These are phyloP conservation scores for Botia kubotai DNA, from an alignment of 2,797 vertebrate species.

Conservation along the genomic window DNA sequence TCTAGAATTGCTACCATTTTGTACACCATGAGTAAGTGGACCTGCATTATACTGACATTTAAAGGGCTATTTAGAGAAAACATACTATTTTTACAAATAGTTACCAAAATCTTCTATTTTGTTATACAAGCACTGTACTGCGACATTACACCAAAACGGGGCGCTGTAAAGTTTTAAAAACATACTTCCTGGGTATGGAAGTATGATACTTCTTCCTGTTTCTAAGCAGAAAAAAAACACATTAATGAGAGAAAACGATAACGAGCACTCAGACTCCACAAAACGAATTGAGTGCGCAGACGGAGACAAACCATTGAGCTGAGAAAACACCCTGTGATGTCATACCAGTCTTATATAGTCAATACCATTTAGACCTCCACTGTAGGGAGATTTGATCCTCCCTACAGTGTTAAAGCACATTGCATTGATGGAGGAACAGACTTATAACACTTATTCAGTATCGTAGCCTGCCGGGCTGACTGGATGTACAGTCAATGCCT, in stretches of 20 bases:
- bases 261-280: background rate
- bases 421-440: background rate
- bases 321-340: background rate
- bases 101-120: background rate
- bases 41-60: too few species aligned
- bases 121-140: background rate
- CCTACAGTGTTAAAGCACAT: background rate
- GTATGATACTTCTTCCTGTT: background rate
- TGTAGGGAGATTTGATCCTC: background rate
- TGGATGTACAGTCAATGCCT: background rate
- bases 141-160: too few species aligned
- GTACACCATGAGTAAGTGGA: too few species aligned
- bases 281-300: background rate
- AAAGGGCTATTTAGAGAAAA: too few species aligned
- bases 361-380: background rate
- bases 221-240: background rate
- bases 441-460: background rate
- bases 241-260: background rate
- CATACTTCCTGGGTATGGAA: background rate
- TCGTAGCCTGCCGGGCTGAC: constrained; percentile 63
- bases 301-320: constrained; percentile 14
- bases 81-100: background rate
- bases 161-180: background rate
- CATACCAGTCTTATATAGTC: constrained; percentile 10
- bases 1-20: too few species aligned